Conservation (phyloP, 2,113 vertebrate species). For the Catagonus wagneri region DNA sequence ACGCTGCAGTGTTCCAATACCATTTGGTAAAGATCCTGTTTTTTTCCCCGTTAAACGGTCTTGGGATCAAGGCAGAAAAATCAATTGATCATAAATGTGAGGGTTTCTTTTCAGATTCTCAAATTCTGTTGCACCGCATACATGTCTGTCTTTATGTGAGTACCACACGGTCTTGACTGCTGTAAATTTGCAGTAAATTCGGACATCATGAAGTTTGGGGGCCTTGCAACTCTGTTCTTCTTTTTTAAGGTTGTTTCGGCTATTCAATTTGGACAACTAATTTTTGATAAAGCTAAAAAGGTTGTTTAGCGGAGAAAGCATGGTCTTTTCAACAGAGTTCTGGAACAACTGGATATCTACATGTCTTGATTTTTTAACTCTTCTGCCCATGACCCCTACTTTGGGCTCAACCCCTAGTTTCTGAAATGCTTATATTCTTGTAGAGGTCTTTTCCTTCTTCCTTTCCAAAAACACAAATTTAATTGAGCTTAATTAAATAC, state of each 20-base stretch:
- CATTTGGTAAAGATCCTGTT: not conserved
- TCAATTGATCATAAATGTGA: not conserved
- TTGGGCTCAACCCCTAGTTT: not conserved
- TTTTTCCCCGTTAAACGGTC: not conserved
- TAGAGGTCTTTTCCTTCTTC: slow-evolving; percentile 1
- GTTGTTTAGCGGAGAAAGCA: not conserved
- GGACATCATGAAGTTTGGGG: not conserved
- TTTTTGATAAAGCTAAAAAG: not conserved
- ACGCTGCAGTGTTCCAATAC: not conserved
- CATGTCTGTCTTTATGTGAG: not conserved
- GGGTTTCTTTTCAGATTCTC: not conserved
- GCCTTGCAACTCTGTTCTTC: not conserved
- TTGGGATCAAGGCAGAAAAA: not conserved
- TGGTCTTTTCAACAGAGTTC: not conserved
- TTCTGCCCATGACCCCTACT: not conserved
- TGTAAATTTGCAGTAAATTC: not conserved
- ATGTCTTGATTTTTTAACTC: not conserved
- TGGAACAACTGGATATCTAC: not conserved
- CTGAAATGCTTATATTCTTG: slow-evolving; percentile 52
- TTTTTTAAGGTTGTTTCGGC: not conserved
- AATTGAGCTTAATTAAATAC: slow-evolving; percentile 38
- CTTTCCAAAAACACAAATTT: slow-evolving; percentile 47
- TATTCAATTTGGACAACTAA: not conserved
- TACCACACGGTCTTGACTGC: not conserved
- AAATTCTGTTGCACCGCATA: not conserved